Conservation (phyloP, 2,888 invertebrate genomes). For the Heliconius cydno region DNA sequence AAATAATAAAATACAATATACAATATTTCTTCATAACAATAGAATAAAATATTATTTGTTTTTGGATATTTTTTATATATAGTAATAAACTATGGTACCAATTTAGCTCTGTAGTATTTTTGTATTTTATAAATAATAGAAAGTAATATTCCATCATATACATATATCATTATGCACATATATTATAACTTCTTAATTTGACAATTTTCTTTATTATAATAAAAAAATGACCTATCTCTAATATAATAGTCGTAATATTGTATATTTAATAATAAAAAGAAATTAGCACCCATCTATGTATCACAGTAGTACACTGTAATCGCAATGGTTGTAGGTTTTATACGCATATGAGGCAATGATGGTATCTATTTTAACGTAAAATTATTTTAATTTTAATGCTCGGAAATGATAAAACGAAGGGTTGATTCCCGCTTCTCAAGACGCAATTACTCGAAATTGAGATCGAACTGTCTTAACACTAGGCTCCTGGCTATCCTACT, state of each 20-base stretch:
- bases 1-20: too few relatives aligned
- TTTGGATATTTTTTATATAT: background rate
- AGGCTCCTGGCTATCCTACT: too few relatives aligned
- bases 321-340: too few relatives aligned
- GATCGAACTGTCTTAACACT: too few relatives aligned
- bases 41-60: too few relatives aligned
- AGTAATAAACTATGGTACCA: background rate
- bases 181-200: background rate
- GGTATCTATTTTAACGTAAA: too few relatives aligned
- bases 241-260: background rate
- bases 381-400: too few relatives aligned
- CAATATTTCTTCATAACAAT: too few relatives aligned
- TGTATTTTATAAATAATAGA: background rate
- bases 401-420: background rate
- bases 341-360: too few relatives aligned
- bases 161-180: background rate
- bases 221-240: background rate
- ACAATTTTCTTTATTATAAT: background rate
- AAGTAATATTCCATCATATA: background rate
- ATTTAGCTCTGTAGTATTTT: background rate
- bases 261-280: constrained; percentile 1
- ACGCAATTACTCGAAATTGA: too few relatives aligned
- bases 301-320: too few relatives aligned
- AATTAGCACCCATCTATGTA: too few relatives aligned
- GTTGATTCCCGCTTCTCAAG: background rate